Evolutionary conservation across 1,140 invertebrate genomes (phyloP).

Genomic region (Fopius arisanus): DNA sequence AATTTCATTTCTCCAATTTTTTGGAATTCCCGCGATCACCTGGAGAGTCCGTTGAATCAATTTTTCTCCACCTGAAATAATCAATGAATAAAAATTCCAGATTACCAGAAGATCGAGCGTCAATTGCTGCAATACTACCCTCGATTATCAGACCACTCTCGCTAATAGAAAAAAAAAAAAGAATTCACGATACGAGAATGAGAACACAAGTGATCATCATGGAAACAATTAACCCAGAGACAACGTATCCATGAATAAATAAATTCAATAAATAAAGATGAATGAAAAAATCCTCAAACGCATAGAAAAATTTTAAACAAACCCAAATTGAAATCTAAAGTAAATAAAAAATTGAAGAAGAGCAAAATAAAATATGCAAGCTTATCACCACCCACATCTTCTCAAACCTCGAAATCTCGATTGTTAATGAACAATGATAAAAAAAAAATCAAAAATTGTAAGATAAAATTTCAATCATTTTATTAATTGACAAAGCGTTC

Average conservation of each 20-base stretch:
- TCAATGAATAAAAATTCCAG: slow-evolving; percentile 18
- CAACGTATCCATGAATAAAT: background rate
- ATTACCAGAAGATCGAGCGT: slow-evolving; percentile 18
- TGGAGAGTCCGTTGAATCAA: background rate
- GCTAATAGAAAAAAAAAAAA: background rate
- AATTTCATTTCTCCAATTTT: too few species aligned
- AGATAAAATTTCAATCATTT: slow-evolving; percentile 60
- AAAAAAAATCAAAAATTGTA: slow-evolving; percentile 5
- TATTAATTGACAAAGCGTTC: slow-evolving; percentile 67
- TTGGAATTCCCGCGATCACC: too few species aligned
- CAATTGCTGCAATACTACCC: slow-evolving; percentile 27
- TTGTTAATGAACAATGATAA: background rate
- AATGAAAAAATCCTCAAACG: background rate
- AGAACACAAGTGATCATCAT: background rate
- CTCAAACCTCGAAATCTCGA: background rate
- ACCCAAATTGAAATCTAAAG: background rate
- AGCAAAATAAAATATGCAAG: background rate
- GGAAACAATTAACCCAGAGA: background rate
- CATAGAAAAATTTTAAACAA: background rate
- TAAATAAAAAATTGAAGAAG: background rate
- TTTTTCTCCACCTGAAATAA: background rate
- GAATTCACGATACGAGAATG: slow-evolving; percentile 1
- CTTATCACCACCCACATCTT: background rate
- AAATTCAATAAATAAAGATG: slow-evolving; percentile 31
- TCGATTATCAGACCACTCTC: slow-evolving; percentile 30